phyloP scores from a whole-genome alignment of 2,113 vertebrate genomes.

The Cercocebus atys region DNA sequence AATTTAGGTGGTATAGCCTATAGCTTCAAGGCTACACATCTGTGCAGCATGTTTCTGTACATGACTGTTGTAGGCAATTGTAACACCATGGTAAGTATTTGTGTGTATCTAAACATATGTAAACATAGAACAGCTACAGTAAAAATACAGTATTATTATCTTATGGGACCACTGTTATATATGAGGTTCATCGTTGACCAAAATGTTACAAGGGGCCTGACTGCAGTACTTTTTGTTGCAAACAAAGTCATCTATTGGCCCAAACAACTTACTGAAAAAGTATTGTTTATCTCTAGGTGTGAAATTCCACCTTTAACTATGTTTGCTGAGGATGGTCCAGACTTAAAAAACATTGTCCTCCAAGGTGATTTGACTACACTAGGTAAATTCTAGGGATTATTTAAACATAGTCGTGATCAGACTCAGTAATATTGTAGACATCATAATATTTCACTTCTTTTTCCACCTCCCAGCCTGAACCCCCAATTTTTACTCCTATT shows the following conservation, averaged over 20 bases:
- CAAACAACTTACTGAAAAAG: not conserved
- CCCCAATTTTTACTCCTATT: not conserved
- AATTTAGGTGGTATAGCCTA: not conserved
- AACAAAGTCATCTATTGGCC: not conserved
- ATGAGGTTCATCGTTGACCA: not conserved
- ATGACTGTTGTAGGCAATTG: not conserved
- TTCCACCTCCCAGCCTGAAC: not conserved
- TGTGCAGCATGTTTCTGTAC: not conserved
- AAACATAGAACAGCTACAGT: not conserved
- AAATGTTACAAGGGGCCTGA: not conserved
- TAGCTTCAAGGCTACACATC: not conserved
- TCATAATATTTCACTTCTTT: not conserved
- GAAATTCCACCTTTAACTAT: conserved; percentile 35
- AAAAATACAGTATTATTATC: not conserved
- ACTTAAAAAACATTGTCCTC: conserved; percentile 25
- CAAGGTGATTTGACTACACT: not conserved
- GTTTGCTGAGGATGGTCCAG: not conserved
- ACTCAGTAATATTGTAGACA: not conserved
- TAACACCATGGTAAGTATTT: not conserved
- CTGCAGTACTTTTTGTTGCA: not conserved
- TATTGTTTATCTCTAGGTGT: conserved; percentile 16
- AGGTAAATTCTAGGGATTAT: not conserved
- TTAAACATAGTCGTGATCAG: not conserved
- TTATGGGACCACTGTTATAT: not conserved
- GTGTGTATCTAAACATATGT: not conserved